Base-by-base conservation (phyloP, 64 coral and sea anemone species). In the Porites lutea region DNA sequence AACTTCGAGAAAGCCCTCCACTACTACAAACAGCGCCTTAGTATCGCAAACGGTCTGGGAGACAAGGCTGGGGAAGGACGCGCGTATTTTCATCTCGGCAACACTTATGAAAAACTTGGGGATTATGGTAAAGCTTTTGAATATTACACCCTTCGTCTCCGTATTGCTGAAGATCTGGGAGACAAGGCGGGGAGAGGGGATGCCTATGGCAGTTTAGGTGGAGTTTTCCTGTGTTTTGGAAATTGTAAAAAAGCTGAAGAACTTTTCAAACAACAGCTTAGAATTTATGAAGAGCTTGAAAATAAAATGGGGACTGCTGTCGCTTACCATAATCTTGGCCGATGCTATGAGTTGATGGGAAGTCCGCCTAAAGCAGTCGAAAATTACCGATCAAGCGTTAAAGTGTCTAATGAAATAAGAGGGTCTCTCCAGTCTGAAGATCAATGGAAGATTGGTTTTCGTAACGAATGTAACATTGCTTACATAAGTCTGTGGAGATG, bases 1-100 rank as follows among this genome's bases (percentile, higher is more conserved):
- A 20, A 83, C 4, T 83, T 47, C 80, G 19, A 22, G 44, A 83
- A 63, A 37, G 60, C 80, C 65, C 19, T 83, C 2, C 12, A 83
- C 2, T 83, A 83, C 65, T 23, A 66, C 21, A 3, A 63, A 3
- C 6, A 11, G 19, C 50, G n/a, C 45, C 80, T 83, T 6, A 16
- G 65, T 65, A 83, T 66, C 13, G 80, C 50, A 18, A 44, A 37
- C 8, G 57, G 65, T 37, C 44, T 59, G 3, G 80, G 22, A 47
- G 55, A 83, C 58, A 83, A 46, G 23, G 53, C 27, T 8, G 57
- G 13, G 3, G 27, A 83, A 46, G 54, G 37, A 58, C 7, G 2
- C 13, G 80, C 57, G 18, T 83, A 63, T 59, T 57, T 15, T 45
- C 46, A 66, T 23, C 53, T 83, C 65, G 80, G 80, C 5, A 64